Percentiles rank a stretch among this genome's conserved stretches.
Conservation (phyloP, 1,140 invertebrate species). For the Brachionus rotundiformis region DNA sequence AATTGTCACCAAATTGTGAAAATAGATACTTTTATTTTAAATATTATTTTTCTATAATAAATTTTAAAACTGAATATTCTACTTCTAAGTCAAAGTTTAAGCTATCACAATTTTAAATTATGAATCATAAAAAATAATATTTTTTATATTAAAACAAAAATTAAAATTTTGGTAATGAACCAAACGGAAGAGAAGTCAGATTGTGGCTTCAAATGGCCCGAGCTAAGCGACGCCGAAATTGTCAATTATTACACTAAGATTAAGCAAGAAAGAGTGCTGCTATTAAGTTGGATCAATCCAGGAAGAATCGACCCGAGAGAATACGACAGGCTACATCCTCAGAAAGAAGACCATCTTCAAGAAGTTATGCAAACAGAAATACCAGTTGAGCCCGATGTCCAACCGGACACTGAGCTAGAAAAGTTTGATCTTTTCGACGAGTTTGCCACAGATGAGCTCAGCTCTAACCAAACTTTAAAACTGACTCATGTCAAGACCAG, state of each 20-base stretch:
- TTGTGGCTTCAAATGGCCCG: conserved; percentile 22
- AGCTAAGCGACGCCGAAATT: not conserved
- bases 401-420: not conserved
- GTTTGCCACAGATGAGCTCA: not conserved
- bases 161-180: not conserved
- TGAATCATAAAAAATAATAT: not conserved
- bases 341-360: not conserved
- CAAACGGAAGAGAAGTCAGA: not conserved
- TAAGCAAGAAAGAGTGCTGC: not conserved
- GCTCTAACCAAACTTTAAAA: conserved; percentile 10
- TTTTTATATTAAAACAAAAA: no score
- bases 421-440: conserved; percentile 29
- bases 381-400: not conserved
- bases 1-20: not conserved
- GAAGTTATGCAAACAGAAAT: not conserved
- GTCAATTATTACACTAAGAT: not conserved
- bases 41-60: no score
- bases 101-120: not conserved
- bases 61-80: not conserved
- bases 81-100: not conserved
- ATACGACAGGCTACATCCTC: not conserved
- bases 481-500: conserved; percentile 5
- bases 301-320: not conserved
- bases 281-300: not conserved
- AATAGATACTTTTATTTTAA: no score